Evolutionary conservation across 2,888 invertebrate species (phyloP).

Genomic region (Geotrupes spiniger): DNA sequence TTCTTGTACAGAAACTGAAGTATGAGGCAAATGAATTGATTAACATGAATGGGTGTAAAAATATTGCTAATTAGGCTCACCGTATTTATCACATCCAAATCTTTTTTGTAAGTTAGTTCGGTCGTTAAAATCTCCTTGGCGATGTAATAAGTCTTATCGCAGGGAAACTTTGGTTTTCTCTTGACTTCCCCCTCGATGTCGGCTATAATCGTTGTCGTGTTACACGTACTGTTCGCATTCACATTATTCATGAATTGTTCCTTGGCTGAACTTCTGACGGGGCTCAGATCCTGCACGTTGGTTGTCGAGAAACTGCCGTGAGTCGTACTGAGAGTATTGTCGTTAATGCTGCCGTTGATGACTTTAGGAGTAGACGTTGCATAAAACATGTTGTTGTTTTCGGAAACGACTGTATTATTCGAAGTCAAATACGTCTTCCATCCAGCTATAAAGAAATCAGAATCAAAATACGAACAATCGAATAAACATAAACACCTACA

Average conservation of each 20-base stretch:
- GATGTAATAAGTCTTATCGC: conserved; percentile 74
- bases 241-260: conserved; percentile 47
- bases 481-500: too few species aligned
- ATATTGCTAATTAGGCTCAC: conserved; percentile 56
- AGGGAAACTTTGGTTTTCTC: conserved; percentile 40
- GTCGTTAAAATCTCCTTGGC: conserved; percentile 94
- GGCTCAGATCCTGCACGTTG: conserved; percentile 47
- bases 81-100: conserved; percentile 86
- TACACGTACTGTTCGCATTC: conserved; percentile 42
- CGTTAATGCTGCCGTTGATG: conserved; percentile 37
- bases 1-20: too few species aligned
- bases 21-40: too few species aligned
- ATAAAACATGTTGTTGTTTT: conserved; percentile 46
- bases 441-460: conserved; percentile 23
- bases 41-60: too few species aligned
- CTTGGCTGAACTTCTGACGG: conserved; percentile 48
- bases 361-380: conserved; percentile 48
- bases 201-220: conserved; percentile 47
- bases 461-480: too few species aligned
- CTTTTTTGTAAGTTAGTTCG: conserved; percentile 91
- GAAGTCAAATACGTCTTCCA: conserved; percentile 12
- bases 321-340: conserved; percentile 23
- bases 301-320: conserved; percentile 55
- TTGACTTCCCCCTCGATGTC: conserved; percentile 49
- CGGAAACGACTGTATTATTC: conserved; percentile 26